Conservation (phyloP, 2,888 invertebrate genomes). For the Ophioninae sp. region DNA sequence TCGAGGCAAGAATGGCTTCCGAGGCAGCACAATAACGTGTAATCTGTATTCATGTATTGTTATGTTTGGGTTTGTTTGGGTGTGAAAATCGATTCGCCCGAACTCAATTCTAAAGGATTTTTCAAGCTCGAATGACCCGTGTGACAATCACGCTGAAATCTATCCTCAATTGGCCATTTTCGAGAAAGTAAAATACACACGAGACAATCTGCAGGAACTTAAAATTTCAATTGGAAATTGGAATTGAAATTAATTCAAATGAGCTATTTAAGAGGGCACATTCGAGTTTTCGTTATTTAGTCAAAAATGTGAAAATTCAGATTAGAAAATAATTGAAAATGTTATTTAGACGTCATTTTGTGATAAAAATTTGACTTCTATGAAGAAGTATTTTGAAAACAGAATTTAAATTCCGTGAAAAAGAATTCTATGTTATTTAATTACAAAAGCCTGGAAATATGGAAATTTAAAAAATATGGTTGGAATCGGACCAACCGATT, state of each 20-base stretch:
- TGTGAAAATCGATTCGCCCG: background rate
- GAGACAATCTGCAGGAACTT: background rate
- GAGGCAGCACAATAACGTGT: conserved; percentile 14
- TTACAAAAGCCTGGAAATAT: too few species aligned
- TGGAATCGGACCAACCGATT: too few species aligned
- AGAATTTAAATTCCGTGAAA: too few species aligned
- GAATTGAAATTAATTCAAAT: background rate
- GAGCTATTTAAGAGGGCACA: too few species aligned
- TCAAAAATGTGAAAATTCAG: too few species aligned
- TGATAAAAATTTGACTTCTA: too few species aligned
- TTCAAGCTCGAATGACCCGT: background rate
- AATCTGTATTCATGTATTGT: conserved; percentile 1
- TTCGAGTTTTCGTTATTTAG: too few species aligned
- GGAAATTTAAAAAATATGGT: too few species aligned
- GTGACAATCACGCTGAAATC: background rate
- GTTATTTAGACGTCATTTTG: too few species aligned
- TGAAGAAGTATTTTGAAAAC: too few species aligned
- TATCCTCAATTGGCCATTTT: background rate
- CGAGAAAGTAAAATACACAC: background rate
- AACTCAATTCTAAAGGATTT: background rate
- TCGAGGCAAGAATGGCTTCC: background rate
- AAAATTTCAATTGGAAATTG: background rate
- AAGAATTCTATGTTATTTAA: too few species aligned
- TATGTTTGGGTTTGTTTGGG: background rate
- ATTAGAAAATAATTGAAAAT: too few species aligned